Evolutionary conservation across 2,113 vertebrate species (phyloP).

Genomic region (Sebastes fasciatus): DNA sequence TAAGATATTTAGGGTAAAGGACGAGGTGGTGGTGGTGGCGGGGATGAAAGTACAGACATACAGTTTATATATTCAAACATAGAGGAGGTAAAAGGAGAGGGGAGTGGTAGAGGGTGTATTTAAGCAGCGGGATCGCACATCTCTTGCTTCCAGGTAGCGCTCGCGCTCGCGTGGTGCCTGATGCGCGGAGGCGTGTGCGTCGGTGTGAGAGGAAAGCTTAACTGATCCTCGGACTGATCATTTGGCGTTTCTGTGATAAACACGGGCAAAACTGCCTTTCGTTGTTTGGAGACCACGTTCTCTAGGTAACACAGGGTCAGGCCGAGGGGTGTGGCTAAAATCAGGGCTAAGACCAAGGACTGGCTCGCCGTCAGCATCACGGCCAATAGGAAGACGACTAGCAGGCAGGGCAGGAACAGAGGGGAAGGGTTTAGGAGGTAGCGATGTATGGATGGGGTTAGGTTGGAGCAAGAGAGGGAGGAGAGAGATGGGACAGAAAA

Average conservation of each 20-base stretch:
- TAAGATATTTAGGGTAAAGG: background rate
- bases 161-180: slow-evolving; percentile 45
- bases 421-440: slow-evolving; percentile 76
- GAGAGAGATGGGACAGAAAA: slow-evolving; percentile 13
- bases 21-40: slow-evolving; percentile 17
- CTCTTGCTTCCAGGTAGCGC: slow-evolving; percentile 83
- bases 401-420: slow-evolving; percentile 88
- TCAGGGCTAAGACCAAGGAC: slow-evolving; percentile 90
- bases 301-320: slow-evolving; percentile 94
- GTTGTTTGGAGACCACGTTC: slow-evolving; percentile 81
- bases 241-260: background rate
- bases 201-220: slow-evolving; percentile 20
- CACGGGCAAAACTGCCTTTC: slow-evolving; percentile 30
- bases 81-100: background rate
- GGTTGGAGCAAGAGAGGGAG: slow-evolving; percentile 29
- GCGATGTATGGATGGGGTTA: slow-evolving; percentile 41
- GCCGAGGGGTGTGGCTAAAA: slow-evolving; percentile 92
- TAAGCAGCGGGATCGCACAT: slow-evolving; percentile 88
- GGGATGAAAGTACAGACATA: background rate
- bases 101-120: slow-evolving; percentile 27
- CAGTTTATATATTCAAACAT: slow-evolving; percentile 11
- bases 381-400: slow-evolving; percentile 87
- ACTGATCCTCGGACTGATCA: background rate
- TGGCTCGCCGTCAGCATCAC: slow-evolving; percentile 94
- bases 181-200: slow-evolving; percentile 51